These are phyloP conservation scores for Lota lota DNA, from an alignment of 2,113 vertebrate genomes.

Conservation along the genomic window DNA sequence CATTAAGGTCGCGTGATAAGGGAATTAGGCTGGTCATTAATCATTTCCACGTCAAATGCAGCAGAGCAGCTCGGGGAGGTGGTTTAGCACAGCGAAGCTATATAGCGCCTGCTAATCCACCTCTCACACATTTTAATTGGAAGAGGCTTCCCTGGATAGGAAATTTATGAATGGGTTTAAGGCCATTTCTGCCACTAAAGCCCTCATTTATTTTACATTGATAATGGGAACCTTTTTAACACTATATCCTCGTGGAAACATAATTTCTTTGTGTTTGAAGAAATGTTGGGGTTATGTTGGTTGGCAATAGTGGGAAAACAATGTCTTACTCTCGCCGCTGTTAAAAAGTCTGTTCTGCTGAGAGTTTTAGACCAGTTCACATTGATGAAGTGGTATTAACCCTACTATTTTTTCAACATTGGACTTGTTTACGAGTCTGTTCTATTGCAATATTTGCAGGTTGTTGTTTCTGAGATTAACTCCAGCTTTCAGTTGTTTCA, in stretches of 20 bases:
- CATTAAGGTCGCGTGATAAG: conserved; percentile 76
- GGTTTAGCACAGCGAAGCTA: conserved; percentile 73
- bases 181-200: conserved; percentile 69
- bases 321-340: too few species aligned
- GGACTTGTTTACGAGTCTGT: too few species aligned
- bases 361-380: not conserved
- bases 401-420: conserved; percentile 12
- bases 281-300: too few species aligned
- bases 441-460: conserved; percentile 29
- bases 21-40: conserved; percentile 78
- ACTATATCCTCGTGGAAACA: conserved; percentile 64
- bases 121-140: conserved; percentile 78
- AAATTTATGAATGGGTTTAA: conserved; percentile 76
- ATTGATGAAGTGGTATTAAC: conserved; percentile 17
- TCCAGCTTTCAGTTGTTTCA: conserved; percentile 9
- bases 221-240: conserved; percentile 66
- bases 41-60: conserved; percentile 75
- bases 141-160: conserved; percentile 72
- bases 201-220: conserved; percentile 70
- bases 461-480: conserved; percentile 24
- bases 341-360: too few species aligned
- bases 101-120: conserved; percentile 76
- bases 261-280: conserved; percentile 42
- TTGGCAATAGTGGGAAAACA: too few species aligned
- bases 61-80: conserved; percentile 72